A percentile compares a stretch with the other conserved stretches of the same genome.
Evolutionary conservation across 2,888 invertebrate genomes (phyloP).

Genomic region (Eilema sororculum): DNA sequence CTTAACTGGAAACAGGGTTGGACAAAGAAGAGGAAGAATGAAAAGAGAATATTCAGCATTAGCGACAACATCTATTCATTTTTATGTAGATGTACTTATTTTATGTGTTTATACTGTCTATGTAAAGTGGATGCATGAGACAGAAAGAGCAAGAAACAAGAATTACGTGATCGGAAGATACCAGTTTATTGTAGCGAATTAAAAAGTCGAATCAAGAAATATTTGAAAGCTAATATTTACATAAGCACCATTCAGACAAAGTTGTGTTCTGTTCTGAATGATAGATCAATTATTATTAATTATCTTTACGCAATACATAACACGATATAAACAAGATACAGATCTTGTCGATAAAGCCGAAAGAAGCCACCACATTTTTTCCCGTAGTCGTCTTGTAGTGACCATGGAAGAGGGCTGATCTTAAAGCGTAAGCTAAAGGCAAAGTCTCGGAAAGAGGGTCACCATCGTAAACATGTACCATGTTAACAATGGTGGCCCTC

Average conservation of each 20-base stretch:
- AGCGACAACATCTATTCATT: too few species aligned
- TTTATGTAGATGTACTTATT: neutral
- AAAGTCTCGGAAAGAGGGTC: too few species aligned
- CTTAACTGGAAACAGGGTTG: too few species aligned
- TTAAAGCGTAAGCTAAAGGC: too few species aligned
- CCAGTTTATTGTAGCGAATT: neutral
- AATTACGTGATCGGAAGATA: neutral
- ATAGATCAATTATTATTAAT: conserved; percentile 2
- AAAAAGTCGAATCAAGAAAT: conserved; percentile 4
- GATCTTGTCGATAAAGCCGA: neutral
- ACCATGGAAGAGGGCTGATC: too few species aligned
- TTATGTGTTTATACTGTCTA: neutral
- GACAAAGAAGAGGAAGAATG: too few species aligned
- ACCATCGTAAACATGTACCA: too few species aligned
- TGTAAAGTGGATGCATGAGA: neutral
- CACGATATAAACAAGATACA: neutral
- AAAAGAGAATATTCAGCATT: too few species aligned
- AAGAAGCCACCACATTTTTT: neutral
- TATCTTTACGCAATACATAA: conserved; percentile 10
- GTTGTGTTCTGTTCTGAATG: conserved; percentile 2
- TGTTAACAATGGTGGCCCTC: too few species aligned
- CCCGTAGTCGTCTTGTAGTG: too few species aligned
- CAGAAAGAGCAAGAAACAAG: neutral
- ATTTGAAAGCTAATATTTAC: conserved; percentile 21
- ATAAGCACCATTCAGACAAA: conserved; percentile 11